Evolutionary conservation across 2,888 invertebrate species (phyloP), one percentile per base, ranked within the genome.

Genomic region (Acronicta leporina): DNA sequence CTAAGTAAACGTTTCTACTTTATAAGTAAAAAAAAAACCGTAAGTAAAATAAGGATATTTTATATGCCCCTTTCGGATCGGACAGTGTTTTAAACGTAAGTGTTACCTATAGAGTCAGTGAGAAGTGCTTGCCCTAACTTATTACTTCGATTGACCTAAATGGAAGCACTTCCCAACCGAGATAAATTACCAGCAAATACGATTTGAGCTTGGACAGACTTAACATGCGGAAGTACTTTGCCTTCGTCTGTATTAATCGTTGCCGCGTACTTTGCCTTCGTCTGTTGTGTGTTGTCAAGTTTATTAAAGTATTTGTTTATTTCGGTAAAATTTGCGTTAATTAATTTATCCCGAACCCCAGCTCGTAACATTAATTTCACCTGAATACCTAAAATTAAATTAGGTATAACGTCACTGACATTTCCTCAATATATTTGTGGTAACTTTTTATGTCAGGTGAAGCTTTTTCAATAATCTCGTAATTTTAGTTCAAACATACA

Each of bases 101-200:
- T n/a, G n/a, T n/a, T n/a, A n/a, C n/a, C n/a, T n/a, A 30, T 30
- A 33, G 30, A 30, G 30, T 2, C 16, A 45, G 14, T 16, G 16
- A 59, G 35, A 11, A 40, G 15, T 41, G 42, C 16, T 16, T 49
- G 35, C 43, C 30, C 27, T 27, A 38, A 50, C 30, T 49, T 46
- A 46, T 55, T 38, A 41, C 30, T 13, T n/a, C 54, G 53, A 59
- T 62, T 50, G 54, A 35, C 40, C 41, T 25, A 56, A 77, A 69
- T 63, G 55, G 45, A 55, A 66, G 38, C 43, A 55, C 50, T 60
- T 61, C 8, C 43, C 48, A 9, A 1, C 33, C 20, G 11, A 16
- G 27, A 63, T 58, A 71, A 64, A 61, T 72, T 68, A 63, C 58
- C 54, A 44, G 51, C 33, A 64, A 68, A 63, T 63, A 56, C 16